Base-by-base conservation (phyloP, 2,113 vertebrate species). In the Acanthochromis polyacanthus region DNA sequence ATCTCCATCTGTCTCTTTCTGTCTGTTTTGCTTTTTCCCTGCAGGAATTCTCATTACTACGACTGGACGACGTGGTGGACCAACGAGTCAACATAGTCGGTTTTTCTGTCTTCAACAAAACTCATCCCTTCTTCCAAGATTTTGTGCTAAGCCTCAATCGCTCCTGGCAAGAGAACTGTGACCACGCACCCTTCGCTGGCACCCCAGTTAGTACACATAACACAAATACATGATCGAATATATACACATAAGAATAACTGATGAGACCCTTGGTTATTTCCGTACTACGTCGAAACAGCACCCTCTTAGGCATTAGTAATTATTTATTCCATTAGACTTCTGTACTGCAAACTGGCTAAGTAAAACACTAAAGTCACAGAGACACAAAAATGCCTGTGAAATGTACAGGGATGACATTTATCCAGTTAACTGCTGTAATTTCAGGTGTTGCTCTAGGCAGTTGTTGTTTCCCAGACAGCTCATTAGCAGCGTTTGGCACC, bases 151-250 rank as follows among this genome's bases (percentile, higher is more conserved):
- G 97, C 86, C 97, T 99, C 93, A 98, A 98, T 89, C 96, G 97
- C 74, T 99, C 98, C 70, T 99, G 98, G 98, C 97, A 99, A 88
- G 98, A 99, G 93, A 99, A 99, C 92, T 99, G 98, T 20, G 98
- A 99, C 81, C 98, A 99, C 0, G 96, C 96, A 65, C 96, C 97
- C 56, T 99, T 99, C 12, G 96, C 96, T 4, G 97, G 98, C 20
- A 97, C 96, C 3, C 97, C 97, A 32, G 98, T 99, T 83, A 96
- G 96, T 90, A 28, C 75, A 80, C 14, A 60, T 60, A 71, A 43
- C 28, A 66, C 52, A 72, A 61, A 66, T 28, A 65, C 10, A 61
- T 14, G 8, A 19, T 43, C 28, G 40, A 51, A 30, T 45, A 79
- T 53, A 75, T 43, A 55, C 40, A 43, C 14, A 15, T 52, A 7